These are phyloP conservation scores for Drosophila atripex DNA, from an alignment of 2,888 invertebrate genomes.

Conservation along the genomic window DNA sequence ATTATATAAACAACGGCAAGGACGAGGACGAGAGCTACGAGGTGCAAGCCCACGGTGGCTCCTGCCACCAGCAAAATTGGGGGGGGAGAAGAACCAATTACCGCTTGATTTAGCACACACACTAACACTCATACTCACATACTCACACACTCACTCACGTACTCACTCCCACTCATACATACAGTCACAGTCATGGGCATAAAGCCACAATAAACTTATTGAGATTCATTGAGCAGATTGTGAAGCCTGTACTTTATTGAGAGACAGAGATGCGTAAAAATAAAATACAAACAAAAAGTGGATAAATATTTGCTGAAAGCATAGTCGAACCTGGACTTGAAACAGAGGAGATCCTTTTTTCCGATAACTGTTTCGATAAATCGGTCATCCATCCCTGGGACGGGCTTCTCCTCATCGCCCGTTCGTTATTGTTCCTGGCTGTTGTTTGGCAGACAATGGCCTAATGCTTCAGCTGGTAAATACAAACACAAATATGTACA, in stretches of 20 bases:
- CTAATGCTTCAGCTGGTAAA: slow-evolving; percentile 74
- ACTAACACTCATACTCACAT: slow-evolving; percentile 4
- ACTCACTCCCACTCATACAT: not conserved
- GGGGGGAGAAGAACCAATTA: slow-evolving; percentile 69
- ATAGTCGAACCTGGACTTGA: not conserved
- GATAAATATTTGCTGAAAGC: not conserved
- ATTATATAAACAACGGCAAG: slow-evolving; percentile 67
- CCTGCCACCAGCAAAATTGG: no score
- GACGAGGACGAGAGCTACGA: slow-evolving; percentile 14
- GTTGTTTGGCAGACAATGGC: slow-evolving; percentile 67
- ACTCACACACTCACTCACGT: no score
- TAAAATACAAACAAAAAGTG: not conserved
- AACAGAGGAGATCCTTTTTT: not conserved
- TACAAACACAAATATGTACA: slow-evolving; percentile 63
- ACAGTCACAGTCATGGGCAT: slow-evolving; percentile 15
- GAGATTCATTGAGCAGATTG: slow-evolving; percentile 77
- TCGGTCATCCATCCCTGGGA: slow-evolving; percentile 1
- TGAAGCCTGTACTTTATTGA: slow-evolving; percentile 53
- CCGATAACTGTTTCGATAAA: not conserved
- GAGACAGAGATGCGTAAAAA: not conserved
- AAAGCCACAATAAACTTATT: slow-evolving; percentile 67
- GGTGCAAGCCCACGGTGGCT: slow-evolving; percentile 6
- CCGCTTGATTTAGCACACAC: slow-evolving; percentile 75
- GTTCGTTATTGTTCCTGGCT: no score
- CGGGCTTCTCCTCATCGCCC: no score